Evolutionary conservation across 2,797 vertebrate genomes (phyloP).

Genomic region (Neopelma chrysocephalum): DNA sequence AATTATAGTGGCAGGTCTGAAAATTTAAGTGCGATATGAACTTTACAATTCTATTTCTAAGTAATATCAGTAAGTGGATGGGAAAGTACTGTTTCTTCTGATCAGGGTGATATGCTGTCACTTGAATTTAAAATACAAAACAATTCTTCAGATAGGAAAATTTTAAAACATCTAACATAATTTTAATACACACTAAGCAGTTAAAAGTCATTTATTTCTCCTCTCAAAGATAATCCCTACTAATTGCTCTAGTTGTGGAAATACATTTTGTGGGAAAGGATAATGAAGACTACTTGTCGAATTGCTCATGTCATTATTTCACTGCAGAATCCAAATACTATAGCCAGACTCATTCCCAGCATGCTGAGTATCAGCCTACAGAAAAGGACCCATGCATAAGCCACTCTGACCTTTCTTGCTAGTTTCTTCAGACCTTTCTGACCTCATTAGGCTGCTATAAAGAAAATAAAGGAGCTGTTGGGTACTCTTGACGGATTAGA

Average conservation of each 20-base stretch:
- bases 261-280: constrained; percentile 56
- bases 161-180: constrained; percentile 22
- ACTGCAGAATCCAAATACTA: constrained; percentile 24
- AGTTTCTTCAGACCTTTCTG: constrained; percentile 48
- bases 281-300: constrained; percentile 64
- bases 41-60: neutral
- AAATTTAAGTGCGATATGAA: neutral
- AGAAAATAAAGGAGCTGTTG: constrained; percentile 30
- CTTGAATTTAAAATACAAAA: neutral
- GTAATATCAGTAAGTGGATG: neutral
- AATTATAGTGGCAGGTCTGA: neutral
- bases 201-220: constrained; percentile 46
- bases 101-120: neutral
- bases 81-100: constrained; percentile 1
- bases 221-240: constrained; percentile 46
- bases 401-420: constrained; percentile 53
- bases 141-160: constrained; percentile 1
- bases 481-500: constrained; percentile 37
- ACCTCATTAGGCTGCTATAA: constrained; percentile 53
- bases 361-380: constrained; percentile 42
- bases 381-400: constrained; percentile 1
- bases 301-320: constrained; percentile 63
- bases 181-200: constrained; percentile 32
- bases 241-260: constrained; percentile 51
- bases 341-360: constrained; percentile 1